Conservation (phyloP, 2,113 vertebrate species). For the Thryonomys swinderianus region DNA sequence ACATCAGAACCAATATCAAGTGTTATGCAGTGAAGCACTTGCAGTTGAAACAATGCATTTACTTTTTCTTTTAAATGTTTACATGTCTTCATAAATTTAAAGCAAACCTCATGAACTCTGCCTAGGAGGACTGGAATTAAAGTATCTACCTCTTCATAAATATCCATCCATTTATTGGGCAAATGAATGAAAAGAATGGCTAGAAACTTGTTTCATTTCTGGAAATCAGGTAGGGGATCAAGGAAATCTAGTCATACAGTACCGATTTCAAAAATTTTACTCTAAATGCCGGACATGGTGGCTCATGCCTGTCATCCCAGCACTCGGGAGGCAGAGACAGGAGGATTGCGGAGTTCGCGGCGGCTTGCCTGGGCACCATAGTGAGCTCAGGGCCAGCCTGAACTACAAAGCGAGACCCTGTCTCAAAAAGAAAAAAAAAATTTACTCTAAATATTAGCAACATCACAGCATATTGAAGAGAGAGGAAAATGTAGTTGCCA, state of each 20-base stretch:
- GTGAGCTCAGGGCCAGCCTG: too few relatives aligned
- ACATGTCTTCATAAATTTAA: background rate
- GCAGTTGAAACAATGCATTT: background rate
- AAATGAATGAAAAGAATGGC: background rate
- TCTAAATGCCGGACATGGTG: too few relatives aligned
- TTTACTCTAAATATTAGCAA: slow-evolving; percentile 39
- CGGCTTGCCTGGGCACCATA: too few relatives aligned
- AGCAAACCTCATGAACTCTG: slow-evolving; percentile 6
- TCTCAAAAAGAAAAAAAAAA: too few relatives aligned
- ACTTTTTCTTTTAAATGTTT: slow-evolving; percentile 13
- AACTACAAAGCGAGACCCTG: too few relatives aligned
- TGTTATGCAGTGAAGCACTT: background rate
- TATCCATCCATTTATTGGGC: background rate
- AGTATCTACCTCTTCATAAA: background rate
- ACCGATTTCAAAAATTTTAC: slow-evolving; percentile 19
- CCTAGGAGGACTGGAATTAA: background rate
- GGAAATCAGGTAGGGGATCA: background rate
- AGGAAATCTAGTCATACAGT: background rate
- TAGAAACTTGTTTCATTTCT: background rate
- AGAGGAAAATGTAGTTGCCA: background rate
- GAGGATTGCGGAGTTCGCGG: too few relatives aligned
- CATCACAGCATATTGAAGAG: background rate
- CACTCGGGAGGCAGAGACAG: too few relatives aligned
- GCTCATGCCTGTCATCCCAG: too few relatives aligned
- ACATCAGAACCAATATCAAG: background rate